Conservation (phyloP, 2,888 invertebrate species). For the Cataglyphis altisquamis region DNA sequence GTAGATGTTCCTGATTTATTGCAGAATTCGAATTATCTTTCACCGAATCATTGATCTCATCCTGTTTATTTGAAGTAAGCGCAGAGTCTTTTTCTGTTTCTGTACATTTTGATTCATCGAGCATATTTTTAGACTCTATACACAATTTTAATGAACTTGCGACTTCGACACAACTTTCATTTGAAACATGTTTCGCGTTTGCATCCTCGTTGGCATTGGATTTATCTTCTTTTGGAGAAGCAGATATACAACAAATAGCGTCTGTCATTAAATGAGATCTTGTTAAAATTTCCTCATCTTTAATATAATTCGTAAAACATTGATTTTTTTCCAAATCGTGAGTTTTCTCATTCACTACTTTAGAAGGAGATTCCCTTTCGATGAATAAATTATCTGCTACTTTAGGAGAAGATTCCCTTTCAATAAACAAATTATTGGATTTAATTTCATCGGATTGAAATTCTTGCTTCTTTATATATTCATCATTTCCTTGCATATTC, state of each 20-base stretch:
- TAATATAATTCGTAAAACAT: neutral
- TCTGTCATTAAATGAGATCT: neutral
- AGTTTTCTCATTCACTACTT: neutral
- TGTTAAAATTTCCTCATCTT: neutral
- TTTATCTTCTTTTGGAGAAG: slow-evolving; percentile 7
- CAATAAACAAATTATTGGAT: neutral
- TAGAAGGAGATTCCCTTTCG: neutral
- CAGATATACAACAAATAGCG: neutral
- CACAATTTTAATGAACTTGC: slow-evolving; percentile 4
- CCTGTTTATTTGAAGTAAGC: neutral
- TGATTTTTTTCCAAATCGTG: neutral
- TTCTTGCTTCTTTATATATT: neutral
- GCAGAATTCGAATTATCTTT: neutral
- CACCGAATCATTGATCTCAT: neutral
- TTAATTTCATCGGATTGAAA: neutral
- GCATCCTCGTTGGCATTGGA: too few relatives aligned
- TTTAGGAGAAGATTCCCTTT: slow-evolving; percentile 6
- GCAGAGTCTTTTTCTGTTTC: slow-evolving; percentile 1
- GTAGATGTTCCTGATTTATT: neutral
- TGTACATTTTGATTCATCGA: neutral
- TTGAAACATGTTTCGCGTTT: neutral
- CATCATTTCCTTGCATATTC: neutral
- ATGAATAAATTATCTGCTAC: neutral
- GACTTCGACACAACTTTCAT: neutral
- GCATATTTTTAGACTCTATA: neutral